Evolutionary conservation across 2,797 vertebrate species (phyloP).

Genomic region (Microtus obscurus): DNA sequence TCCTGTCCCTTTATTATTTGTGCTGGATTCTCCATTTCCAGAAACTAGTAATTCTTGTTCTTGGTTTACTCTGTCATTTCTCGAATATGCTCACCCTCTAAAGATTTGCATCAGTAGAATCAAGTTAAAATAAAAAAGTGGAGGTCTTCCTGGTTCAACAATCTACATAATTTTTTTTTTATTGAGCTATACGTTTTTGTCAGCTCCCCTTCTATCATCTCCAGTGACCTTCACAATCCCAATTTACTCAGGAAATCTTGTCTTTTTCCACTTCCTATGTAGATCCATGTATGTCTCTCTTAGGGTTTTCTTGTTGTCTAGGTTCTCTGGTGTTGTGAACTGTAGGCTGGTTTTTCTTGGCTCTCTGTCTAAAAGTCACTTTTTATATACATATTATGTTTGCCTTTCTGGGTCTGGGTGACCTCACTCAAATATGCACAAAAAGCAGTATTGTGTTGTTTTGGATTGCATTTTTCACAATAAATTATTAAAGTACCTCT

Average conservation of each 20-base stretch:
- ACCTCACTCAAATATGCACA: background rate
- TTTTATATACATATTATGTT: too few relatives aligned
- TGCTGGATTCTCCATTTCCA: background rate
- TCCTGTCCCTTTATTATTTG: background rate
- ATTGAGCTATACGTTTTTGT: too few relatives aligned
- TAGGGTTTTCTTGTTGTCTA: too few relatives aligned
- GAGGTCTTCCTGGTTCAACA: background rate
- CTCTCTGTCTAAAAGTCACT: too few relatives aligned
- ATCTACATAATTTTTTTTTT: background rate
- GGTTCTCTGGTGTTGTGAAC: too few relatives aligned
- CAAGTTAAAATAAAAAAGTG: conserved; percentile 18
- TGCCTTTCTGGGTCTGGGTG: too few relatives aligned
- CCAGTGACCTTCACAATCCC: too few relatives aligned
- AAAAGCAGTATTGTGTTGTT: background rate
- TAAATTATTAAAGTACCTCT: conserved; percentile 29
- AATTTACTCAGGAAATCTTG: too few relatives aligned
- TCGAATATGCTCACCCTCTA: background rate
- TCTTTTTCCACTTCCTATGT: too few relatives aligned
- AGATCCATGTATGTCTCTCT: too few relatives aligned
- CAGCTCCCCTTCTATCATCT: too few relatives aligned
- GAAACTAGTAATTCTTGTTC: conserved; percentile 28
- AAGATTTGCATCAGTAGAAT: conserved; percentile 15
- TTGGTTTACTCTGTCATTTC: conserved; percentile 45
- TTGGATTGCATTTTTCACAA: background rate
- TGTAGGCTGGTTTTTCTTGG: too few relatives aligned